These are phyloP conservation scores for Solen grandis DNA, from an alignment of 1,140 invertebrate genomes.

Conservation along the genomic window DNA sequence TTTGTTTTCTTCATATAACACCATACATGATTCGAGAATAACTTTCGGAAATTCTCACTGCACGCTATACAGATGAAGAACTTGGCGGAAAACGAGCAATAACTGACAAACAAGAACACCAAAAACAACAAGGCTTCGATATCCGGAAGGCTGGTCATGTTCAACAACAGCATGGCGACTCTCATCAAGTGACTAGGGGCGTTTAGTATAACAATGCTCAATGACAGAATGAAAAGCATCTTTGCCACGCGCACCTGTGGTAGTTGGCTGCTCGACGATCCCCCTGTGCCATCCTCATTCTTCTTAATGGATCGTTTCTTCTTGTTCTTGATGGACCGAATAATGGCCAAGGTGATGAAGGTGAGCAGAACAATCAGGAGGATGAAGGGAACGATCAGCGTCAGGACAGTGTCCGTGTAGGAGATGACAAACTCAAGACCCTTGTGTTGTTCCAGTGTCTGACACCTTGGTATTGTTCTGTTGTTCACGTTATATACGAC, in stretches of 20 bases:
- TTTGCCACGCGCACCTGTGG: slow-evolving; percentile 67
- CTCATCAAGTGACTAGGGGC: slow-evolving; percentile 61
- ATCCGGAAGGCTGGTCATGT: neutral
- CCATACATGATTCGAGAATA: slow-evolving; percentile 20
- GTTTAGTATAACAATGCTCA: slow-evolving; percentile 64
- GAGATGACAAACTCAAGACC: slow-evolving; percentile 45
- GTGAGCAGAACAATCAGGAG: slow-evolving; percentile 61
- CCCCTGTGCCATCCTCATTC: slow-evolving; percentile 6
- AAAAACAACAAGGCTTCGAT: slow-evolving; percentile 54
- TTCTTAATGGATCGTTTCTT: slow-evolving; percentile 24
- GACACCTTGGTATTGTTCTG: slow-evolving; percentile 16
- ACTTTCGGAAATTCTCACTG: slow-evolving; percentile 66
- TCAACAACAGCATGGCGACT: slow-evolving; percentile 54
- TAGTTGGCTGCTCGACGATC: slow-evolving; percentile 9
- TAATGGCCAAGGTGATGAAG: slow-evolving; percentile 57
- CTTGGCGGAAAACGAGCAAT: slow-evolving; percentile 63
- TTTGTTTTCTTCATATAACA: neutral
- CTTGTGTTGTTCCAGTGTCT: slow-evolving; percentile 19
- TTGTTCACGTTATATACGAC: neutral
- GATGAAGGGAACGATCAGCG: slow-evolving; percentile 61
- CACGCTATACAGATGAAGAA: slow-evolving; percentile 64
- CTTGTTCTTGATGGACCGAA: slow-evolving; percentile 33
- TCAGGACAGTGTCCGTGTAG: slow-evolving; percentile 63
- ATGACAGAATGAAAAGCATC: slow-evolving; percentile 67
- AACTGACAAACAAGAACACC: slow-evolving; percentile 59